Conservation (phyloP, 2,113 vertebrate genomes). For the Scopus umbretta region DNA sequence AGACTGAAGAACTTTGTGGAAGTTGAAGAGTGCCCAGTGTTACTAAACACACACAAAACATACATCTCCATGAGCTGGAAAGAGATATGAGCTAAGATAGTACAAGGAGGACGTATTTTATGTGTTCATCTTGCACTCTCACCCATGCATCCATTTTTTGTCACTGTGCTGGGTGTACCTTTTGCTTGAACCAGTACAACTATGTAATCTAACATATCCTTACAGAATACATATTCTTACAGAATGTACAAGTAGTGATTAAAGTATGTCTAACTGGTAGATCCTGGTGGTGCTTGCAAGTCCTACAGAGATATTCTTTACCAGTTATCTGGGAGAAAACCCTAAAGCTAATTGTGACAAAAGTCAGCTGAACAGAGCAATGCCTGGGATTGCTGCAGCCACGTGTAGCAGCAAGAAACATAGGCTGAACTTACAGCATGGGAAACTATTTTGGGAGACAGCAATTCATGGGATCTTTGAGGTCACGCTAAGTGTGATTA, state of each 20-base stretch:
- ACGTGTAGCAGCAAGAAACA: neutral
- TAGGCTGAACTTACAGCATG: rapidly evolving
- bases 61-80: neutral
- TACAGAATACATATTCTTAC: neutral
- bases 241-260: neutral
- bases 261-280: neutral
- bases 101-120: neutral
- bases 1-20: neutral
- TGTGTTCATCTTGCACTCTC: neutral
- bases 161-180: neutral
- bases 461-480: neutral
- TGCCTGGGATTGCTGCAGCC: neutral
- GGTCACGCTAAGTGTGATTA: neutral
- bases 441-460: neutral
- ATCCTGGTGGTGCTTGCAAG: neutral
- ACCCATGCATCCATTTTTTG: neutral
- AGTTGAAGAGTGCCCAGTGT: neutral
- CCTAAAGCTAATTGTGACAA: neutral
- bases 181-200: neutral
- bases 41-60: neutral
- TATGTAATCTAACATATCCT: neutral
- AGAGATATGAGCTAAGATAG: neutral
- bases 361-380: neutral
- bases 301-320: neutral
- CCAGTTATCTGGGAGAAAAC: neutral